phyloP scores from a whole-genome alignment of 1,140 invertebrate species.

The Zaprionus taronus region DNA sequence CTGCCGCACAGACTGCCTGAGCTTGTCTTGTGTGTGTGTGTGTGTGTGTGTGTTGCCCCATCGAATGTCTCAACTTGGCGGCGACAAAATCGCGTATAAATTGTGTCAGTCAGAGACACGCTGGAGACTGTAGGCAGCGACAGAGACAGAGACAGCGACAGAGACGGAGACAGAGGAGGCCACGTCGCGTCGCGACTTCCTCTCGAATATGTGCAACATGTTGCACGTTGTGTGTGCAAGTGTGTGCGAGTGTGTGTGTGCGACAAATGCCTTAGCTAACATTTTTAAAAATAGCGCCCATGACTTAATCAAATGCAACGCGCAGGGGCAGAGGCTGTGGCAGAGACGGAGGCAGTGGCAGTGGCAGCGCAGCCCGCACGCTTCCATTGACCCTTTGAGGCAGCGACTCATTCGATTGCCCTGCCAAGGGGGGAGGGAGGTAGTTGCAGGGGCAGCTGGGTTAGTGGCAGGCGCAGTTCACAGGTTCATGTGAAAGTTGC shows the following conservation, averaged over 20 bases:
- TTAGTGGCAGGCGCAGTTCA: conserved; percentile 52
- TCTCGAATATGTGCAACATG: conserved; percentile 70
- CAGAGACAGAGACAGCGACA: conserved; percentile 21
- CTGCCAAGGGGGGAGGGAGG: neutral
- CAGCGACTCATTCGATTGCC: conserved; percentile 19
- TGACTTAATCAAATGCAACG: conserved; percentile 80
- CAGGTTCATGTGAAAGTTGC: conserved; percentile 80
- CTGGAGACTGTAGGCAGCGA: conserved; percentile 8
- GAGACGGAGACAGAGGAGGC: conserved; percentile 15
- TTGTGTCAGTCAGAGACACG: conserved; percentile 52
- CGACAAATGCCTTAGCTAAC: conserved; percentile 70
- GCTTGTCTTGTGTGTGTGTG: neutral
- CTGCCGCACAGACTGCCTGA: neutral
- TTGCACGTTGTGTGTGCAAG: conserved; percentile 60
- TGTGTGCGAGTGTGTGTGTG: conserved; percentile 32
- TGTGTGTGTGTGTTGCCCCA: neutral
- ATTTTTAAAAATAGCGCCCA: conserved; percentile 79
- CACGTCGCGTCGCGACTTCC: conserved; percentile 49
- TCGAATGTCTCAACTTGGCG: conserved; percentile 50
- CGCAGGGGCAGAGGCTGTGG: conserved; percentile 8
- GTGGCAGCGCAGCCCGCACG: conserved; percentile 47
- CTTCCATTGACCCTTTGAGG: conserved; percentile 67
- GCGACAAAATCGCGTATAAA: conserved; percentile 51
- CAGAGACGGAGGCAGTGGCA: conserved; percentile 1
- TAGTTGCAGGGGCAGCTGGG: conserved; percentile 9